Evolutionary conservation across 2,888 invertebrate species (phyloP), one percentile per base, ranked within the genome.

Genomic region (Hydropsyche betteni): DNA sequence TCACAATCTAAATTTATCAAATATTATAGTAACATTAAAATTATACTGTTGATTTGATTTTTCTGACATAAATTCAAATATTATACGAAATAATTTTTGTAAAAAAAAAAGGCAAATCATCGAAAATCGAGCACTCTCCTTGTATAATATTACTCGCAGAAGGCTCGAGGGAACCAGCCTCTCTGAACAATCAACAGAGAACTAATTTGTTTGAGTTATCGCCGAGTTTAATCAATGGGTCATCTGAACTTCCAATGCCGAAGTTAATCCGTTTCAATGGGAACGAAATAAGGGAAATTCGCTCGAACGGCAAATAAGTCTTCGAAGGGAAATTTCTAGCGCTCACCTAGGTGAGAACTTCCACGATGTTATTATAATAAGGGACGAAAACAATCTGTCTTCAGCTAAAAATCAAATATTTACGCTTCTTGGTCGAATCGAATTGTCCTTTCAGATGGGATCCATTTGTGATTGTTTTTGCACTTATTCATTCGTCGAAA

Each of bases 211-310:
- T 64, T 34, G 64, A 64, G 64, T 64, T 64, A 64, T 64, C 64
- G 64, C 64, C 36, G 8, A 64, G 64, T 64, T 64, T 64, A 64
- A 64, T 64, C 64, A 64, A 64, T 64, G 64, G 64, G 64, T 64
- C 64, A 64, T 64, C 64, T 4, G 34, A 64, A 64, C 36, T 64
- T 64, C 64, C 10, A n/a, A 64, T 64, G 34, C 33, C 64, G 16
- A 64, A 64, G 64, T 64, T 64, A 64, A 64, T 64, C 36, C 64
- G 36, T 34, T 64, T 64, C 36, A 64, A 64, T 36, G 64, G 36
- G 34, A 8, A n/a, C 24, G 34, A 64, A 12, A 36, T 24, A 58
- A 58, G 58, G 53, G 5, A 24, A 58, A 14, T 16, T 58, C 16
- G 24, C 14, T 3, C 16, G 16, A 8, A 58, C 6, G 44, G 2